Base-by-base conservation (phyloP, 1,140 invertebrate genomes). In the Aphis craccivora region DNA sequence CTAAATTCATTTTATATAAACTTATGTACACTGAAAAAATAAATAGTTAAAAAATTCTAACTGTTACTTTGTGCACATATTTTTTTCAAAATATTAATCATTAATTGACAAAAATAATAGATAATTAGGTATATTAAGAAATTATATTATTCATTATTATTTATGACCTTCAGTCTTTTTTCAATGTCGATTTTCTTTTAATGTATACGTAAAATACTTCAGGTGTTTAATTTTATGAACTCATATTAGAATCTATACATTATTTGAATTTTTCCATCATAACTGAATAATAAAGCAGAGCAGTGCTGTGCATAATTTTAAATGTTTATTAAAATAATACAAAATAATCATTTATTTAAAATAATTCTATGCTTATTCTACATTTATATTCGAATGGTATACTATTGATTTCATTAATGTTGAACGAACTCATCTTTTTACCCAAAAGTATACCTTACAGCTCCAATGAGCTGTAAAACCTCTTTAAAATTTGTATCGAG, bases 401-500 rank as follows among this genome's bases (percentile, higher is more conserved):
- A 7, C n/a, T 89, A 89, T 89, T 53, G 87, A 89, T 89, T 89
- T 89, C 48, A 89, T 37, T 51, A 89, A 89, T 53, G n/a, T 22
- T 23, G 30, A n/a, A 35, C 7, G 7, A 89, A 53, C 48, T 3
- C 20, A 48, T 53, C 35, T 89, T 53, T 89, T 89, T 23, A 22
- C 87, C 9, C 87, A 35, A 89, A 51, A 53, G 30, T 89, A 35
- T 53, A 51, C 86, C 48, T 51, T 89, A 89, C n/a, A 51, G 20
- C n/a, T 89, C 23, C 87, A 89, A 89, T 89, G 87, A 53, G 87
- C 87, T 53, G 87, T 89, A 37, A 89, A 51, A 89, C 87, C 48
- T 89, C 48, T 89, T 89, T 89, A 53, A 89, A 88, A 89, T 53
- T 35, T 89, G 87, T 89, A 89, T 89, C 87, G 35, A 53, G 87